phyloP scores from a whole-genome alignment of 2,113 vertebrate species.

The Neolamprologus ventralis region DNA sequence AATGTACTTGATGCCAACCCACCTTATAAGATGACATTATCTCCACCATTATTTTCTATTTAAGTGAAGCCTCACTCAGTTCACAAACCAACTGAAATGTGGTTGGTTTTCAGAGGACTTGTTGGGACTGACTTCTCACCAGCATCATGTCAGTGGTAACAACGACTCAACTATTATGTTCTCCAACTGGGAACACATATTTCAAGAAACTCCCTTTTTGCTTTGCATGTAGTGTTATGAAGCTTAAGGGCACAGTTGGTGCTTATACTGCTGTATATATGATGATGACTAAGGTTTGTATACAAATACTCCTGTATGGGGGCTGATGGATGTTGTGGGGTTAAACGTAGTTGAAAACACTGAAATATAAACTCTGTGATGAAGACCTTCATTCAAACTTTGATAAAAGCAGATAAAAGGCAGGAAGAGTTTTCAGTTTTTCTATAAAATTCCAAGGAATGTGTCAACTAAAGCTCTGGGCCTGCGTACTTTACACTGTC shows the following conservation, averaged over 20 bases:
- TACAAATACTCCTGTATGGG: neutral
- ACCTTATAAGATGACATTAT: neutral
- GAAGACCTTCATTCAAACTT: neutral
- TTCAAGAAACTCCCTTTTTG: neutral
- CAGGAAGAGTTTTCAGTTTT: neutral
- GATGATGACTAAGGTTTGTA: neutral
- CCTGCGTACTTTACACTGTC: accelerated
- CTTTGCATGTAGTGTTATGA: accelerated
- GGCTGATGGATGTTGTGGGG: neutral
- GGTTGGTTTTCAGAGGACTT: neutral
- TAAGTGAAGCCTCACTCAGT: neutral
- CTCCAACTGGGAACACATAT: neutral
- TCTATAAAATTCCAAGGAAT: neutral
- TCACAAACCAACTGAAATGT: accelerated
- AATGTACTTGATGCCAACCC: accelerated
- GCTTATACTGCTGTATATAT: neutral
- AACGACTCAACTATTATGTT: neutral
- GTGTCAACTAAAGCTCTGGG: neutral
- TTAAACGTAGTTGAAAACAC: neutral
- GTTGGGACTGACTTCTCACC: neutral
- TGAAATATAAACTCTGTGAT: neutral
- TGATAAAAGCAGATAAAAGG: neutral
- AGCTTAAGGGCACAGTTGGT: neutral
- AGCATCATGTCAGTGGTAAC: neutral
- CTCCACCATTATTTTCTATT: neutral